Evolutionary conservation across 2,113 vertebrate species (phyloP).

Genomic region (Lichenostomus cassidix): DNA sequence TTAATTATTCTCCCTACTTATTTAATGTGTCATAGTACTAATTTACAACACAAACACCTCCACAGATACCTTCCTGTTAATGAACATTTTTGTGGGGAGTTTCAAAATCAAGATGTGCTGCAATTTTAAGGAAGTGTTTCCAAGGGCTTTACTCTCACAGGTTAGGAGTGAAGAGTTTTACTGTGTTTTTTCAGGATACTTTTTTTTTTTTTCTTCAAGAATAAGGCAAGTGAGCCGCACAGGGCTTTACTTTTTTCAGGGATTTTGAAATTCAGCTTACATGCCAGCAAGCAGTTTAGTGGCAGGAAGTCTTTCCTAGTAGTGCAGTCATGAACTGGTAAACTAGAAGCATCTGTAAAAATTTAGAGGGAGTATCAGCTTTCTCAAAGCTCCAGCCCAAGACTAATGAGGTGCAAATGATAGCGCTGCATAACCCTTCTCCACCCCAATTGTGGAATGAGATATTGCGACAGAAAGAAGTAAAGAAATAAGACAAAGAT

Average conservation of each 20-base stretch:
- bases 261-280: conserved; percentile 82
- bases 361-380: conserved; percentile 85
- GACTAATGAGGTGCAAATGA: conserved; percentile 88
- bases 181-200: conserved; percentile 59
- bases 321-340: conserved; percentile 85
- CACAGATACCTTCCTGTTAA: conserved; percentile 63
- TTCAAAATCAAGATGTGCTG: conserved; percentile 63
- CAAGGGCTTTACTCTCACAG: conserved; percentile 45
- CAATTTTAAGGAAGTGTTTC: conserved; percentile 64
- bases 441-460: conserved; percentile 78
- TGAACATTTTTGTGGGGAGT: conserved; percentile 58
- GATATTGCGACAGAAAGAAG: conserved; percentile 74
- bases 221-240: conserved; percentile 73
- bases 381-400: conserved; percentile 80
- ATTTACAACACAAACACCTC: conserved; percentile 68
- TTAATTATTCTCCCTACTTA: conserved; percentile 48
- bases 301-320: conserved; percentile 84
- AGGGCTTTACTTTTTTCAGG: conserved; percentile 78
- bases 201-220: conserved; percentile 18
- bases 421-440: conserved; percentile 76
- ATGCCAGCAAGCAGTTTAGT: conserved; percentile 84
- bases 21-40: conserved; percentile 39
- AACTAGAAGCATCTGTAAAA: conserved; percentile 89
- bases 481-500: conserved; percentile 68
- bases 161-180: conserved; percentile 57